These are phyloP conservation scores for Tortrix viridana DNA, from an alignment of 2,888 invertebrate species.

Conservation along the genomic window DNA sequence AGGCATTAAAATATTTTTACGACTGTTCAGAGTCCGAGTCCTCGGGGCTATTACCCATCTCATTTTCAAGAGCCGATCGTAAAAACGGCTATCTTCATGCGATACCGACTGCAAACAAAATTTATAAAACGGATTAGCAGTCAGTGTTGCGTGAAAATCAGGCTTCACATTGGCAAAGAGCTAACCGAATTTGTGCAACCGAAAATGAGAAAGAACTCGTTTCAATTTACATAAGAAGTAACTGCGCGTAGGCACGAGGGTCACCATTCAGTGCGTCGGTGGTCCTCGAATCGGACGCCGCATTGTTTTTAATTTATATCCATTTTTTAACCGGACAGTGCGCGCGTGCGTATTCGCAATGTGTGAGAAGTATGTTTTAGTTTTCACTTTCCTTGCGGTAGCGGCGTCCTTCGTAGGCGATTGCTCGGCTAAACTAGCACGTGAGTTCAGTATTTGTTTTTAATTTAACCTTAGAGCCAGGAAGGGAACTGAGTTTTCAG, in stretches of 20 bases:
- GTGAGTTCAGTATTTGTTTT: constrained; percentile 59
- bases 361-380: constrained; percentile 68
- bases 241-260: constrained; percentile 56
- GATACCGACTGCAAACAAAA: constrained; percentile 47
- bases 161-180: constrained; percentile 74
- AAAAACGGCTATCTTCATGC: constrained; percentile 34
- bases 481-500: constrained; percentile 33
- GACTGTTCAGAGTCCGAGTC: constrained; percentile 11
- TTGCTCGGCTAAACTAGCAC: constrained; percentile 67
- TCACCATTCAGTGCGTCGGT: constrained; percentile 60
- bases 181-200: constrained; percentile 75
- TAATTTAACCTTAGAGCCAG: constrained; percentile 23
- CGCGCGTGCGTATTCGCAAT: constrained; percentile 53
- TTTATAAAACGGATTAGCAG: constrained; percentile 69
- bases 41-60: constrained; percentile 26
- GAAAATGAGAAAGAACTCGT: constrained; percentile 76
- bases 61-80: constrained; percentile 30
- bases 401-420: constrained; percentile 55
- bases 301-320: constrained; percentile 46
- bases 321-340: constrained; percentile 41
- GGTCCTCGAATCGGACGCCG: constrained; percentile 52
- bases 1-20: constrained; percentile 25
- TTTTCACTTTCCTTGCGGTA: constrained; percentile 58
- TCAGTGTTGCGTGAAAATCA: constrained; percentile 76
- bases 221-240: constrained; percentile 69